Base-by-base conservation (phyloP, 2,797 vertebrate species). In the Pachyuromys duprasi region DNA sequence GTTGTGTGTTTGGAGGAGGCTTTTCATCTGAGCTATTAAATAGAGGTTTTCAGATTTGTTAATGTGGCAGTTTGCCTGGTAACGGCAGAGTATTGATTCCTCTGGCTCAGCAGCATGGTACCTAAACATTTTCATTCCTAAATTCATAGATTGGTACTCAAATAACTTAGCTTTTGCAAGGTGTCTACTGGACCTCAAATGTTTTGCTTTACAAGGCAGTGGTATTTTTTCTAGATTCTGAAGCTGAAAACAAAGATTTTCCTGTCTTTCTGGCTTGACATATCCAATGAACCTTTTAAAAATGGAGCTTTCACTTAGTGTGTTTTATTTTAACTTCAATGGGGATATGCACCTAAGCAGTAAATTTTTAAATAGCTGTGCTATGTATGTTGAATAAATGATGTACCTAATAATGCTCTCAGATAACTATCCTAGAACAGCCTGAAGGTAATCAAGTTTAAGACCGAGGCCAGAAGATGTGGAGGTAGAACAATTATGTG, bases 331-430 rank as follows among this genome's bases (percentile, higher is more conserved):
- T 95, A 98, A 98, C 93, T 94, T 95, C 95, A 94, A 89, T 97
- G 96, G 97, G 97, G 96, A 97, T 94, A 97, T 97, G 89, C 92
- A 98, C 97, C 96, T 98, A 76, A 97, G 97, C 94, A 95, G 96
- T 98, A 98, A 98, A 98, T 98, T 98, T 98, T 98, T 98, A 98
- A 98, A 97, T 96, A 98, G 97, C 93, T 98, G 92, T 97, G 90
- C 97, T 98, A 97, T 98, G 97, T 96, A 97, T 98, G 94, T 96
- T 98, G 97, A 98, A 98, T 98, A 98, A 98, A 98, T 98, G 93
- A 98, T 98, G 97, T 98, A 96, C 79, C 96, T 93, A 95, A 97
- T 97, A 97, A 96, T 94, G 95, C 93, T 98, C 90, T 93, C 87
- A 86, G 86, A 90, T 97, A 95, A 95, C 94, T 97, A 86, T 97